Evolutionary conservation across 2,113 vertebrate species (phyloP).

Genomic region (Siphamia tubifer): DNA sequence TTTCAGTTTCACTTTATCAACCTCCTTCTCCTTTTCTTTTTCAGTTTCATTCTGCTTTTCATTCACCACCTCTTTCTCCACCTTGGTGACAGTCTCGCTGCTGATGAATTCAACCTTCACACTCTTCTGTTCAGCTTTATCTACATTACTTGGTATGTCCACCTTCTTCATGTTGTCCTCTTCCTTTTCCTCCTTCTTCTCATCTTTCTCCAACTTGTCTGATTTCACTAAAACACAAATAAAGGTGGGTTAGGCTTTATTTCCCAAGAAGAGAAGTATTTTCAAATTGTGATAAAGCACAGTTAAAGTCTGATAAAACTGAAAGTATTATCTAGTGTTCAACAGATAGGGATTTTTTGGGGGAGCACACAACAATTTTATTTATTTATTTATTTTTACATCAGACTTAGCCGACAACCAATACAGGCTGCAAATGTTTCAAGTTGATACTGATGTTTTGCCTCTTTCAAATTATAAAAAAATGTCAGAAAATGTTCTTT

Average conservation of each 20-base stretch:
- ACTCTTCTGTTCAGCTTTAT: slow-evolving; percentile 42
- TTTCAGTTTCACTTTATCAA: not conserved
- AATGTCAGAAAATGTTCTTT: too few relatives aligned
- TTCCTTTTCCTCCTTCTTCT: slow-evolving; percentile 44
- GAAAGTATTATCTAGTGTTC: too few relatives aligned
- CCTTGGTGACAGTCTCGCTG: slow-evolving; percentile 7
- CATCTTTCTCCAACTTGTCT: slow-evolving; percentile 43
- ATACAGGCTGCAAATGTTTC: too few relatives aligned
- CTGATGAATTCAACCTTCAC: slow-evolving; percentile 47
- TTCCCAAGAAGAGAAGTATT: not conserved
- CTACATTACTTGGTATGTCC: slow-evolving; percentile 23
- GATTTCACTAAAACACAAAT: slow-evolving; percentile 50
- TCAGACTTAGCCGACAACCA: too few relatives aligned
- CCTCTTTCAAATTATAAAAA: too few relatives aligned
- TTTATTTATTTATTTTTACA: too few relatives aligned
- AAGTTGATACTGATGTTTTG: too few relatives aligned
- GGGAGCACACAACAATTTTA: too few relatives aligned
- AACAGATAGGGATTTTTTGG: too few relatives aligned
- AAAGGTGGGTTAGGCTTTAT: not conserved
- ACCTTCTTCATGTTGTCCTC: slow-evolving; percentile 46
- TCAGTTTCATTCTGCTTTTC: not conserved
- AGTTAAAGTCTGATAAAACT: too few relatives aligned
- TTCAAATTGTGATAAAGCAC: too few relatives aligned
- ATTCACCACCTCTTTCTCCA: slow-evolving; percentile 27
- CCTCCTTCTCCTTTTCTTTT: slow-evolving; percentile 3